A percentile compares a stretch with the other conserved stretches of the same genome.
Conservation (phyloP, 2,888 invertebrate genomes). For the Chydorus sphaericus region DNA sequence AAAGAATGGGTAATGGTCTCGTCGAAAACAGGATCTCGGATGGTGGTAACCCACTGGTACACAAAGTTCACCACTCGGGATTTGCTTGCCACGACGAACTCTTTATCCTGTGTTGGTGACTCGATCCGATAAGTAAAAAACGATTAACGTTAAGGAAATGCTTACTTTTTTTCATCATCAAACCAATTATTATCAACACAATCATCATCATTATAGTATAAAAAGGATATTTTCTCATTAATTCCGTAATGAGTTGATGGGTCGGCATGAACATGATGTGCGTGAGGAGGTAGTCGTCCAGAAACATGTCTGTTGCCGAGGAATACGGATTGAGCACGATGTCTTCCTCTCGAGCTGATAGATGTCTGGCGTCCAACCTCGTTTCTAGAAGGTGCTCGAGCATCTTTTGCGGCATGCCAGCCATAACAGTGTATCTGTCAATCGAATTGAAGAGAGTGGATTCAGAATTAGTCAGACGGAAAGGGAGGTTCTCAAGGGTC, state of each 20-base stretch:
- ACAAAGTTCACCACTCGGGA: conserved; percentile 62
- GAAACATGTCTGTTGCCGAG: conserved; percentile 48
- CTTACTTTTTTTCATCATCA: neutral
- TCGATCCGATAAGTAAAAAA: conserved; percentile 26
- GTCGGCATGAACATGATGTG: conserved; percentile 70
- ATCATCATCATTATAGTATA: conserved; percentile 15
- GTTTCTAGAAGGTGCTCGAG: conserved; percentile 71
- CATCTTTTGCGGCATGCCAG: conserved; percentile 73
- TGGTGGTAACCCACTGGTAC: conserved; percentile 55
- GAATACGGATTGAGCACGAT: conserved; percentile 21
- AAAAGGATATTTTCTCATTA: conserved; percentile 64
- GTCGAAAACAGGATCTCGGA: conserved; percentile 57
- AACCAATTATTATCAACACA: neutral
- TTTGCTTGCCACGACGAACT: conserved; percentile 51
- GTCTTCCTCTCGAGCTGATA: conserved; percentile 23
- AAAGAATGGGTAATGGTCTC: conserved; percentile 54
- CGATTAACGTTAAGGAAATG: neutral
- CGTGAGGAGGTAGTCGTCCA: conserved; percentile 68
- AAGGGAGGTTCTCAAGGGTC: too few relatives aligned
- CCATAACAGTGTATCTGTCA: conserved; percentile 71
- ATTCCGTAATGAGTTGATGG: conserved; percentile 52
- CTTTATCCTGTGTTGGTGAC: conserved; percentile 38
- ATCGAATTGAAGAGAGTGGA: too few relatives aligned
- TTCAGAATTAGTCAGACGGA: too few relatives aligned
- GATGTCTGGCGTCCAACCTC: conserved; percentile 45